Conservation (phyloP, 1,140 invertebrate genomes). For the Papilio glaucus region DNA sequence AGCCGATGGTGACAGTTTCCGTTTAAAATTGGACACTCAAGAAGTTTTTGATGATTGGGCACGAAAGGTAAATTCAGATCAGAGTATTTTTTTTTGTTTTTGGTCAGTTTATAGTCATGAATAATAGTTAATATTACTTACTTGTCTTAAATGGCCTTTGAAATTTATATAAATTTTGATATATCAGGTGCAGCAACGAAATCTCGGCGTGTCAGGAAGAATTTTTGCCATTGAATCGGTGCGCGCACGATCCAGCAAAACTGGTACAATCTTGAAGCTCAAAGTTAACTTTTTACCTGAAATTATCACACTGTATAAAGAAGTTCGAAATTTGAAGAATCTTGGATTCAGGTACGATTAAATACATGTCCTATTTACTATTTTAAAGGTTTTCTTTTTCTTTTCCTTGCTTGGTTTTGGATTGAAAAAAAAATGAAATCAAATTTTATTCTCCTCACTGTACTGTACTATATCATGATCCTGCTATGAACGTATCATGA, state of each 20-base stretch:
- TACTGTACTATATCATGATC: no score
- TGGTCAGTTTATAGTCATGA: no score
- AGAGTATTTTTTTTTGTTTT: not conserved
- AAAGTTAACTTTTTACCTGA: slow-evolving; percentile 99
- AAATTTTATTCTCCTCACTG: no score
- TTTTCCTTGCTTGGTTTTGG: no score
- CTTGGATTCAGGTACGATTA: slow-evolving; percentile 91
- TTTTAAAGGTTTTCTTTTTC: no score
- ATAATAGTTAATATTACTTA: no score
- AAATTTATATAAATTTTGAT: no score
- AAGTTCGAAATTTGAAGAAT: slow-evolving; percentile 98
- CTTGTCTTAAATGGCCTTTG: no score
- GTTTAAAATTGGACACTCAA: slow-evolving; percentile 96
- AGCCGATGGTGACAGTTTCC: slow-evolving; percentile 98
- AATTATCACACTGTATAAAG: slow-evolving; percentile 98
- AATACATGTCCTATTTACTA: not conserved
- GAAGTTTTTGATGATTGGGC: slow-evolving; percentile 99
- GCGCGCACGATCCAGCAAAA: slow-evolving; percentile 92
- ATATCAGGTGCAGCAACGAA: slow-evolving; percentile 92
- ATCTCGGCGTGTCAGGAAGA: slow-evolving; percentile 92
- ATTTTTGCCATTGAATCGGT: slow-evolving; percentile 97
- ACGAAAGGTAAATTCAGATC: slow-evolving; percentile 84
- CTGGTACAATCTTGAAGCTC: slow-evolving; percentile 94
- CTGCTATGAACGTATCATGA: no score
- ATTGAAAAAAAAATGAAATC: no score